Percentiles rank a stretch among this genome's conserved stretches.
These are phyloP conservation scores for Lagodon rhomboides DNA, from an alignment of 2,797 vertebrate species.

Conservation along the genomic window DNA sequence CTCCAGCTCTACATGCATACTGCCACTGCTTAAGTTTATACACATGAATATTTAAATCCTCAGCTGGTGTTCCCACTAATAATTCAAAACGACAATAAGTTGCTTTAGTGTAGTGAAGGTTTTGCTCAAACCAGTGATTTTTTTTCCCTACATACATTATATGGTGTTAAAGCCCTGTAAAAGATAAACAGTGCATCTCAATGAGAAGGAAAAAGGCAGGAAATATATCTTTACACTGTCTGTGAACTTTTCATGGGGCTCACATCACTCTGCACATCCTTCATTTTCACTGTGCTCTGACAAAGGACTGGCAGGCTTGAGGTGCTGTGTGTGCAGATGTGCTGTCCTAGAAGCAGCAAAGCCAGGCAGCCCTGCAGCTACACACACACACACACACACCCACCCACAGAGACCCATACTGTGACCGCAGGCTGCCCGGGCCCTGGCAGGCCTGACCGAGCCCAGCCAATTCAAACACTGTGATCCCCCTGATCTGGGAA, in stretches of 20 bases:
- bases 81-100: slow-evolving; percentile 31
- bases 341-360: slow-evolving; percentile 55
- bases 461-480: slow-evolving; percentile 83
- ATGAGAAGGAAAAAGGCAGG: not conserved
- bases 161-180: not conserved
- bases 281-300: slow-evolving; percentile 50
- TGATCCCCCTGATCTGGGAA: slow-evolving; percentile 80
- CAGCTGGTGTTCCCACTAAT: slow-evolving; percentile 16
- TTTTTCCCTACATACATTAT: not conserved
- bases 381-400: slow-evolving; percentile 45
- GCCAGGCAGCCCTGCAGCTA: slow-evolving; percentile 61
- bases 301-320: slow-evolving; percentile 61
- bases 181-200: slow-evolving; percentile 11
- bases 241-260: slow-evolving; percentile 22
- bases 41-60: slow-evolving; percentile 39
- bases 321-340: slow-evolving; percentile 65
- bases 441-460: slow-evolving; percentile 63
- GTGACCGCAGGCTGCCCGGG: slow-evolving; percentile 64
- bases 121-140: not conserved
- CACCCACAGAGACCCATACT: slow-evolving; percentile 38
- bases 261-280: slow-evolving; percentile 29
- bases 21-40: slow-evolving; percentile 19
- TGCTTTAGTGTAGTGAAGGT: not conserved
- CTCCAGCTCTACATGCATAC: slow-evolving; percentile 9
- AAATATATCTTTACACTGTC: not conserved